Evolutionary conservation across 2,888 invertebrate genomes (phyloP).

Genomic region (Chromoteleia sp.): DNA sequence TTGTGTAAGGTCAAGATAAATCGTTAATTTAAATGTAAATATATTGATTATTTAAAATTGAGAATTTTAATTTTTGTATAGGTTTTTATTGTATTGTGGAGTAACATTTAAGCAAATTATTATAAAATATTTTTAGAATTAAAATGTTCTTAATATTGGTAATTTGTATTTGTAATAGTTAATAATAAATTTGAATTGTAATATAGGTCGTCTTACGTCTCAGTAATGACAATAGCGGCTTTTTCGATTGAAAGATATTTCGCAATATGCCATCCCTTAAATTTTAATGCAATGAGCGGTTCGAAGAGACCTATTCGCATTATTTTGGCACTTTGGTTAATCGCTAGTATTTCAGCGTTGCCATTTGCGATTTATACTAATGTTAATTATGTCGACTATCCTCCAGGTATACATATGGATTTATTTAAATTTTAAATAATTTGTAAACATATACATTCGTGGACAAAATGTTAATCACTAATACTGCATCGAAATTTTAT

Average conservation of each 20-base stretch:
- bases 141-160: too few species aligned
- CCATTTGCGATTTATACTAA: slow-evolving; percentile 92
- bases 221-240: slow-evolving; percentile 95
- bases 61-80: slow-evolving; percentile 6
- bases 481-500: too few species aligned
- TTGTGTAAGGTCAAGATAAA: too few species aligned
- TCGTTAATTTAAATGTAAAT: too few species aligned
- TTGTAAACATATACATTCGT: too few species aligned
- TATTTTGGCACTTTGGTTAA: slow-evolving; percentile 91
- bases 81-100: too few species aligned
- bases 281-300: slow-evolving; percentile 93
- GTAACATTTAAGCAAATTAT: too few species aligned
- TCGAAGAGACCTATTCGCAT: slow-evolving; percentile 92
- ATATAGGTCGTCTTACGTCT: slow-evolving; percentile 94
- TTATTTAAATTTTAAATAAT: too few species aligned
- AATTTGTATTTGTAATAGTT: too few species aligned
- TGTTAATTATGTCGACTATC: slow-evolving; percentile 91
- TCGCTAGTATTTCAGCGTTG: slow-evolving; percentile 90
- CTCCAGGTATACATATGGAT: too few species aligned
- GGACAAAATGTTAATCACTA: too few species aligned
- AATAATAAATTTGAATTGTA: slow-evolving; percentile 36
- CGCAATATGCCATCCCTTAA: slow-evolving; percentile 95
- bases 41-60: slow-evolving; percentile 6
- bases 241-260: slow-evolving; percentile 96
- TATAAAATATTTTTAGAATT: too few species aligned